Percentiles rank a stretch among this genome's conserved stretches.
phyloP scores from a whole-genome alignment of 2,797 vertebrate species.

The Crotalus adamanteus region DNA sequence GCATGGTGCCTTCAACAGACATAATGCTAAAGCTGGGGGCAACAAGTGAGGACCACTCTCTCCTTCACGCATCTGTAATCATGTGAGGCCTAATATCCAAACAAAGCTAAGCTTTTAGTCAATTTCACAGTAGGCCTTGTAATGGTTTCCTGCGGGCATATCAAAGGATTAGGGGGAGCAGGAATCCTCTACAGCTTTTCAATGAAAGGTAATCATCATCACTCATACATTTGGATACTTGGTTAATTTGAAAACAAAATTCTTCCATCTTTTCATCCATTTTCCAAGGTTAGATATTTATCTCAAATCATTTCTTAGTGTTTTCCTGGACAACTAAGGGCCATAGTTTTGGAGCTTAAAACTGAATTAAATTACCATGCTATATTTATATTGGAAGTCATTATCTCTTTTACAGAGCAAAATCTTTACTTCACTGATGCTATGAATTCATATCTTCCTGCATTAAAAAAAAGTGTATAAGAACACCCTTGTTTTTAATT shows the following conservation, averaged over 20 bases:
- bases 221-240: not conserved
- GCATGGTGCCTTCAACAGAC: not conserved
- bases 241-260: not conserved
- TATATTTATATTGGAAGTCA: not conserved
- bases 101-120: not conserved
- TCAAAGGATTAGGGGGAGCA: not conserved
- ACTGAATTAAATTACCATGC: not conserved
- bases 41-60: not conserved
- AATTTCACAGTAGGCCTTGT: not conserved
- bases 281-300: not conserved
- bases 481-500: not conserved
- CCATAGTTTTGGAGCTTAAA: not conserved
- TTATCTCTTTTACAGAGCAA: not conserved
- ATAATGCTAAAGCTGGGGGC: not conserved
- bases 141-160: not conserved
- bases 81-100: not conserved
- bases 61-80: not conserved
- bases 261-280: not conserved
- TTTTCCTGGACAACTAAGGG: not conserved
- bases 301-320: not conserved
- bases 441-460: not conserved
- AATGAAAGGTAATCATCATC: not conserved
- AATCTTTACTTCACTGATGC: not conserved
- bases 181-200: not conserved
- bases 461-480: not conserved